phyloP scores from a whole-genome alignment of 2,888 invertebrate species.

The Drosophila pseudotakahashii region DNA sequence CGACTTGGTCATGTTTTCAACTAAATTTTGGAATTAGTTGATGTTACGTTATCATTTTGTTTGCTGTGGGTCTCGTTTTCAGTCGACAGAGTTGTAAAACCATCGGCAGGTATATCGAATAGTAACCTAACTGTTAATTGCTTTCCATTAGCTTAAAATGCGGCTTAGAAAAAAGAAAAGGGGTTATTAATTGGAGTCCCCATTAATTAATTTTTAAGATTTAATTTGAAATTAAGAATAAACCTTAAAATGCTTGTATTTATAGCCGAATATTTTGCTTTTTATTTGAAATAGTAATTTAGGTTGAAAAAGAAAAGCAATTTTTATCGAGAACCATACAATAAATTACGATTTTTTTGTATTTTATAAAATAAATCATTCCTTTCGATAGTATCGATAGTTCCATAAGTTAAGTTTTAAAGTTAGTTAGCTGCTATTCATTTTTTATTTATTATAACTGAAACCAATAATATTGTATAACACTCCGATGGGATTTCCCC shows the following conservation, averaged over 20 bases:
- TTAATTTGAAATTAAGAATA: too few relatives aligned
- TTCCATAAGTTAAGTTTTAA: neutral
- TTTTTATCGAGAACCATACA: too few relatives aligned
- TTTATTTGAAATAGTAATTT: too few relatives aligned
- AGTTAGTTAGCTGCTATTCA: neutral
- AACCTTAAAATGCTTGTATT: too few relatives aligned
- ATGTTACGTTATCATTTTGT: constrained; percentile 15
- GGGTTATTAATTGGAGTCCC: too few relatives aligned
- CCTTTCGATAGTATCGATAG: constrained; percentile 4
- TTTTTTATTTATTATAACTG: neutral
- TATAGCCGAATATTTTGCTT: too few relatives aligned
- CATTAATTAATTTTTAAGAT: too few relatives aligned
- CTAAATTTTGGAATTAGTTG: neutral
- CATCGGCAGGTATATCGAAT: neutral
- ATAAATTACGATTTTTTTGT: too few relatives aligned
- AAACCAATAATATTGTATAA: too few relatives aligned
- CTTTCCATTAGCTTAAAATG: too few relatives aligned
- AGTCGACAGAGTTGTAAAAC: constrained; percentile 7
- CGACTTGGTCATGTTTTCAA: constrained; percentile 71
- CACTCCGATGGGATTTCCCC: too few relatives aligned
- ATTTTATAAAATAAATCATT: neutral
- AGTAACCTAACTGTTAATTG: neutral
- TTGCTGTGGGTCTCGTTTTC: neutral
- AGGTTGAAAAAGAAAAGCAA: too few relatives aligned
- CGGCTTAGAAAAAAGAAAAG: neutral